A percentile compares a stretch with the other conserved stretches of the same genome.
Conservation (phyloP, 2,113 vertebrate genomes). For the Ceyx melanurus region DNA sequence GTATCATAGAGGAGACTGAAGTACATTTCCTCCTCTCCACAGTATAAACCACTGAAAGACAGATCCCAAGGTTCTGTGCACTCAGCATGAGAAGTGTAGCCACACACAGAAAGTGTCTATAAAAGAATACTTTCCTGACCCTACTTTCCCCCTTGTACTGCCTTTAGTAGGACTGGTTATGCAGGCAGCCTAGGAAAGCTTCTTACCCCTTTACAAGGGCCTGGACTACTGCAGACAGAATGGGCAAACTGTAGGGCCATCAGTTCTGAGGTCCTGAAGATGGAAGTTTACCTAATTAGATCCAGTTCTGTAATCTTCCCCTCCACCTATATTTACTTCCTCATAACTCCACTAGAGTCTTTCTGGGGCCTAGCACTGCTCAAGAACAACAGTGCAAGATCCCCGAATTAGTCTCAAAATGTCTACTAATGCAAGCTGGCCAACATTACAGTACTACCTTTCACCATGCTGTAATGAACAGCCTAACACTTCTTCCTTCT, state of each 20-base stretch:
- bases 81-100: background rate
- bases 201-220: background rate
- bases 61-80: background rate
- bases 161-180: background rate
- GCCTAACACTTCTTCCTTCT: background rate
- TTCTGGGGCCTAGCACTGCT: background rate
- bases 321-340: background rate
- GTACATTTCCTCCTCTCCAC: fast-evolving
- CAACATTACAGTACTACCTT: background rate
- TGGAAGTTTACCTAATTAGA: background rate
- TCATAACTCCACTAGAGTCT: background rate
- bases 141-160: background rate
- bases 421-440: background rate
- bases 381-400: background rate
- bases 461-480: background rate
- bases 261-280: background rate
- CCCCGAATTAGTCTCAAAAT: background rate
- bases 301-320: background rate
- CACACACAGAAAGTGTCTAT: background rate
- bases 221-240: background rate
- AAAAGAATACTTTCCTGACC: background rate
- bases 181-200: background rate
- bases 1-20: background rate
- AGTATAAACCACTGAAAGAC: background rate
- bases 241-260: background rate